phyloP scores from a whole-genome alignment of 2,888 invertebrate species.

The Phymatocera aterrima region DNA sequence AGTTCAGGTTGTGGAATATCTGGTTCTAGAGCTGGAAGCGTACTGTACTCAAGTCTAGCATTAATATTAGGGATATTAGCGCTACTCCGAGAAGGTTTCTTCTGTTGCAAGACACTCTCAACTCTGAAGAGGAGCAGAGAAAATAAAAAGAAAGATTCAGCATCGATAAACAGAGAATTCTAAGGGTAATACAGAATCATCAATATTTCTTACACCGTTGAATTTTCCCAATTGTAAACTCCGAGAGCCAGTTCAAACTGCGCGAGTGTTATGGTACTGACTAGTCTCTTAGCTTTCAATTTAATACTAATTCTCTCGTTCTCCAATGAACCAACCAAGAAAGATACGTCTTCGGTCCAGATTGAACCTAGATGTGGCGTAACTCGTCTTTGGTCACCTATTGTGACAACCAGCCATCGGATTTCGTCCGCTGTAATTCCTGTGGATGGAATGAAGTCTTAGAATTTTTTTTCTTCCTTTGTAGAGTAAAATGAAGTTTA shows the following conservation, averaged over 20 bases:
- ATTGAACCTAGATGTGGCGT: slow-evolving; percentile 70
- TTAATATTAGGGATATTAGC: slow-evolving; percentile 70
- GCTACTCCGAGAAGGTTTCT: slow-evolving; percentile 66
- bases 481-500: not conserved
- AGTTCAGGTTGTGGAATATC: slow-evolving; percentile 67
- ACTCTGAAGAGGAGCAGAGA: too few species aligned
- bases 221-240: slow-evolving; percentile 74
- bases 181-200: not conserved
- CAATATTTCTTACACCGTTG: slow-evolving; percentile 68
- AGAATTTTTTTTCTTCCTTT: not conserved
- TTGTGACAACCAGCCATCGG: slow-evolving; percentile 73
- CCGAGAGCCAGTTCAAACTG: slow-evolving; percentile 74
- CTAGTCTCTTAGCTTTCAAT: slow-evolving; percentile 75
- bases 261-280: slow-evolving; percentile 75
- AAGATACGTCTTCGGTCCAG: slow-evolving; percentile 76
- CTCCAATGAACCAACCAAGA: slow-evolving; percentile 74
- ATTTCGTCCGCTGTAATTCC: slow-evolving; percentile 71
- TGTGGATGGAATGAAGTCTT: slow-evolving; percentile 44
- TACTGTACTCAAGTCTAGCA: slow-evolving; percentile 73
- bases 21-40: slow-evolving; percentile 72
- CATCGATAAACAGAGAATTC: not conserved
- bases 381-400: slow-evolving; percentile 74
- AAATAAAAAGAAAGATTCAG: not conserved
- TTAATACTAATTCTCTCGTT: slow-evolving; percentile 75
- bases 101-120: slow-evolving; percentile 73